phyloP scores from a whole-genome alignment of 1,140 invertebrate genomes.

The Ptiloglossa arizonensis region DNA sequence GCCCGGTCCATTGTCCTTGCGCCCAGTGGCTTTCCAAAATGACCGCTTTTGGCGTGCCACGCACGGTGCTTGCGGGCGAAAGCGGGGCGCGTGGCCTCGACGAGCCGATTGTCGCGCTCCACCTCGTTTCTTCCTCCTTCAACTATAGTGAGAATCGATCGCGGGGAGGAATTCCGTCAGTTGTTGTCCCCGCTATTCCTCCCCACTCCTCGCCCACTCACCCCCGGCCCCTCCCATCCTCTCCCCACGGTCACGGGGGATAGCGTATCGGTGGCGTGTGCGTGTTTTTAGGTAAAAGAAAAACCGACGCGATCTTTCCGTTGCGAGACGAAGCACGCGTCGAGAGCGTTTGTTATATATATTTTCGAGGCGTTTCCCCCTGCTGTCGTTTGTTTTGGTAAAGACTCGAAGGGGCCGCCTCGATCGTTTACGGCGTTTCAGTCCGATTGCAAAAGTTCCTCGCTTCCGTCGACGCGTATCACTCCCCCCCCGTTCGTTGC shows the following conservation, averaged over 20 bases:
- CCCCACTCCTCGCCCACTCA: too few relatives aligned
- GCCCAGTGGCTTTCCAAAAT: slow-evolving; percentile 74
- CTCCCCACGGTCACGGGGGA: neutral
- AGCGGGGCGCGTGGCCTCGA: slow-evolving; percentile 25
- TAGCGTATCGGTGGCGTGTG: slow-evolving; percentile 35
- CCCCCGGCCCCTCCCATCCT: too few relatives aligned
- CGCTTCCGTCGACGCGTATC: neutral
- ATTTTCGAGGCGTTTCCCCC: neutral
- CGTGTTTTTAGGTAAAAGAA: neutral
- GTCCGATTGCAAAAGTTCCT: slow-evolving; percentile 45
- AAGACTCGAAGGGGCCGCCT: neutral
- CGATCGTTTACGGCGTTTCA: slow-evolving; percentile 35
- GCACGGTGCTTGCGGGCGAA: slow-evolving; percentile 73
- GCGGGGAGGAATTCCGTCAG: slow-evolving; percentile 31
- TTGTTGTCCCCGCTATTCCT: neutral
- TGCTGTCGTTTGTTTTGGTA: neutral
- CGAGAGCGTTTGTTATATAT: slow-evolving; percentile 20
- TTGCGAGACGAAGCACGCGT: slow-evolving; percentile 41
- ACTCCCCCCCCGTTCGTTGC: too few relatives aligned
- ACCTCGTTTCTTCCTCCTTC: slow-evolving; percentile 22
- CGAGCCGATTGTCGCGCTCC: neutral
- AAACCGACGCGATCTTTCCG: slow-evolving; percentile 35
- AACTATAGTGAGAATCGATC: slow-evolving; percentile 59
- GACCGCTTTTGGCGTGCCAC: slow-evolving; percentile 78
- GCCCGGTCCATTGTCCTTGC: slow-evolving; percentile 72